Evolutionary conservation across 1,140 invertebrate genomes (phyloP), one percentile per base, ranked within the genome.

Genomic region (Piezodorus guildinii): DNA sequence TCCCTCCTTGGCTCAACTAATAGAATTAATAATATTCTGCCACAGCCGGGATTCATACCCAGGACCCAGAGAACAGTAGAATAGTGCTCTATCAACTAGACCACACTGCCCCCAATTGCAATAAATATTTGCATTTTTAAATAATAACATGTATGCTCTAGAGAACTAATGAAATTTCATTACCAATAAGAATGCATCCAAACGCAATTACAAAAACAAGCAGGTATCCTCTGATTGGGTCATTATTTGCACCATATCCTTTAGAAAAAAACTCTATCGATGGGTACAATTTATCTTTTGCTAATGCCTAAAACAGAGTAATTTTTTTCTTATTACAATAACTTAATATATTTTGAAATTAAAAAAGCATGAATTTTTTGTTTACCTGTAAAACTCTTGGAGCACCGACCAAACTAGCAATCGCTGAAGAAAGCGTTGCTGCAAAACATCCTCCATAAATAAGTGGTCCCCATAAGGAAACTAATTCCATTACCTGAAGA

Each of bases 401-500:
- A 0, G 95, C 96, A 17, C 92, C 94, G 0, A 98, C 94, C 56
- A 98, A 78, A 67, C 91, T 94, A 1, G 96, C 95, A 49, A 98
- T 78, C 2, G 96, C 96, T 12, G 94, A 96, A 5, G 93, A 96
- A 10, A 99, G 75, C 0, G 95, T 96, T 2, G 96, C 96, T 1
- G 95, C 93, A 75, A 97, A 97, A 71, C 94, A 96, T 0, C 95
- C 96, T 25, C 90, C 91, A 71, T 95, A 96, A 69, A 98, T 95
- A 5, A 99, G 77, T 0, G 94, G 94, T 2, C 93, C 91, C 75
- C 90, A 94, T 0, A 79, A 86, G 0, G 94, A 89, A 8, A 94
- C 85, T 68, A 96, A 75, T 72, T 95, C 90, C 77, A 98, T 94
- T 17, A 92, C 87, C 87, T 91, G 71, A 39, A 79, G 84, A 83